Percentiles rank a stretch among this genome's conserved stretches.
Conservation (phyloP, 2,113 vertebrate species). For the Gallinago undulata region DNA sequence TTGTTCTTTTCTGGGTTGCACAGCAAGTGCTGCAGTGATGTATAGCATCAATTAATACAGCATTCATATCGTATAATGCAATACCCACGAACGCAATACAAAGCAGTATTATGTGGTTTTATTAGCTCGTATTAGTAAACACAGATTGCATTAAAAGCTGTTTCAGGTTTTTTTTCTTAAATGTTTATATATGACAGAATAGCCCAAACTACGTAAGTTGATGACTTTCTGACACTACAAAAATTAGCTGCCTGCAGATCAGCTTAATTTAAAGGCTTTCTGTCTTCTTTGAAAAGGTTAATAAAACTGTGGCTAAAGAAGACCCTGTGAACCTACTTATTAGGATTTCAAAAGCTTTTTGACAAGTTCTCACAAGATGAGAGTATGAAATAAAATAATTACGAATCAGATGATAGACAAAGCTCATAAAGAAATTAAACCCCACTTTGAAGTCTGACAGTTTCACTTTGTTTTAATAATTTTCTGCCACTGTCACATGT, state of each 20-base stretch:
- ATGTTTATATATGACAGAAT: slow-evolving; percentile 66
- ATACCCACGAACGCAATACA: slow-evolving; percentile 69
- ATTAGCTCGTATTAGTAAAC: slow-evolving; percentile 73
- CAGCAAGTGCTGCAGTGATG: slow-evolving; percentile 42
- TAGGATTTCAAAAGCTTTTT: slow-evolving; percentile 65
- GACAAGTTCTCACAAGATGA: slow-evolving; percentile 41
- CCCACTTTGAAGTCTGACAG: slow-evolving; percentile 30
- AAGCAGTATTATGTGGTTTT: slow-evolving; percentile 74
- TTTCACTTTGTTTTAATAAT: slow-evolving; percentile 30
- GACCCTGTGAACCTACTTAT: slow-evolving; percentile 56
- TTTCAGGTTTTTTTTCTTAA: slow-evolving; percentile 68
- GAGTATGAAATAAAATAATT: slow-evolving; percentile 59
- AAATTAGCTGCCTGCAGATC: slow-evolving; percentile 70
- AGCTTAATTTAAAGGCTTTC: slow-evolving; percentile 72
- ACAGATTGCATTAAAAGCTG: slow-evolving; percentile 78
- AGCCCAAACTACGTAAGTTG: slow-evolving; percentile 54
- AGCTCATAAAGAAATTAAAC: slow-evolving; percentile 48
- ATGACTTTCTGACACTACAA: slow-evolving; percentile 62
- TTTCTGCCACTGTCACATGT: background rate
- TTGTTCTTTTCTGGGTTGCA: slow-evolving; percentile 25
- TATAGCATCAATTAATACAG: slow-evolving; percentile 33
- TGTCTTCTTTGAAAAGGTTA: slow-evolving; percentile 67
- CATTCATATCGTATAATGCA: slow-evolving; percentile 65
- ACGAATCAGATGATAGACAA: slow-evolving; percentile 22
- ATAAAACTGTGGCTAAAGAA: slow-evolving; percentile 64